Conservation (phyloP, 1,140 invertebrate genomes). For the Arctopsyche grandis region DNA sequence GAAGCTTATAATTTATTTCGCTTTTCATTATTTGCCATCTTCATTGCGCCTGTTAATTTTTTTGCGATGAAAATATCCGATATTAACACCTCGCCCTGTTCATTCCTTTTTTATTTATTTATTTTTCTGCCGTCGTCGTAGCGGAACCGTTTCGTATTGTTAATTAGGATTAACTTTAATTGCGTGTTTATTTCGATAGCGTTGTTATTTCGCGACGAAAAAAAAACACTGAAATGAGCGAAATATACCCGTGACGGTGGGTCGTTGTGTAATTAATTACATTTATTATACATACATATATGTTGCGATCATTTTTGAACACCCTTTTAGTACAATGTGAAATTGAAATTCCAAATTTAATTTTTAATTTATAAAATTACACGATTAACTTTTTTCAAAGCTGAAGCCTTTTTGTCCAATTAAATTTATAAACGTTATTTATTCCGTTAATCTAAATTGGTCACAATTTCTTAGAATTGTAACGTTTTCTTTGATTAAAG, state of each 20-base stretch:
- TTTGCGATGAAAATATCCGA: neutral
- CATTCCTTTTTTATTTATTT: neutral
- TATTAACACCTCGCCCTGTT: neutral
- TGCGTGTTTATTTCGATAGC: neutral
- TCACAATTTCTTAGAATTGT: too few relatives aligned
- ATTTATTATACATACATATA: neutral
- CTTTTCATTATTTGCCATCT: conserved; percentile 17
- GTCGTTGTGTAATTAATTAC: too few relatives aligned
- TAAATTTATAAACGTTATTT: too few relatives aligned
- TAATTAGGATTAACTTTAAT: conserved; percentile 17
- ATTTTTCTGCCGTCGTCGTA: neutral
- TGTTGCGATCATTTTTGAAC: neutral
- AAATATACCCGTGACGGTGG: neutral
- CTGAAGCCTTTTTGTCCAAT: too few relatives aligned
- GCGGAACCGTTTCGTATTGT: neutral
- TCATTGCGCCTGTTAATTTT: conserved; percentile 16
- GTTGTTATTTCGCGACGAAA: too few relatives aligned
- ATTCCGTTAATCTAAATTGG: too few relatives aligned
- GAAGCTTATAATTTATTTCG: conserved; percentile 27
- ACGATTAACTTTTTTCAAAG: neutral
- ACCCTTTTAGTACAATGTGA: neutral
- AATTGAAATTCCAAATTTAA: neutral
- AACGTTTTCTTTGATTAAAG: too few relatives aligned
- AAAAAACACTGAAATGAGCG: too few relatives aligned
- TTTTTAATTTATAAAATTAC: neutral